phyloP scores from a whole-genome alignment of 1,140 invertebrate genomes.

The Sweltsa coloradensis region DNA sequence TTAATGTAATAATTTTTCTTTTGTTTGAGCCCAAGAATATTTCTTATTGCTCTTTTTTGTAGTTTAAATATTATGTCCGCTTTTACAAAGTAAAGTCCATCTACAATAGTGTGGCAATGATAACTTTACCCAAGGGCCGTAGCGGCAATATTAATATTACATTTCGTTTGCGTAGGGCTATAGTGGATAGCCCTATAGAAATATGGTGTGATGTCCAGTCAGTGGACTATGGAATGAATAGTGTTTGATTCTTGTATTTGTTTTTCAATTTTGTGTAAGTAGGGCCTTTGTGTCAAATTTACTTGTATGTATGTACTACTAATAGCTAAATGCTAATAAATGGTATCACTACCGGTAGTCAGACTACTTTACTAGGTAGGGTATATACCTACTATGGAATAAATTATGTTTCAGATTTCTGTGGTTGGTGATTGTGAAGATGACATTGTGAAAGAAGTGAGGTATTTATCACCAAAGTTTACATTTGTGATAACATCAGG shows the following conservation, averaged over 20 bases:
- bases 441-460: slow-evolving; percentile 39
- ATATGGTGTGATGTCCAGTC: background rate
- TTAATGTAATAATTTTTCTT: too few relatives aligned
- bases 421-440: slow-evolving; percentile 41
- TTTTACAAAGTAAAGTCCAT: too few relatives aligned
- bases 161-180: too few relatives aligned
- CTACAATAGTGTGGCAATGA: too few relatives aligned
- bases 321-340: too few relatives aligned
- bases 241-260: background rate
- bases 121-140: too few relatives aligned
- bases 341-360: background rate
- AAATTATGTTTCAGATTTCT: slow-evolving; percentile 25
- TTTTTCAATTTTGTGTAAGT: background rate
- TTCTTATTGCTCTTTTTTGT: too few relatives aligned
- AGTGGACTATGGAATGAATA: background rate
- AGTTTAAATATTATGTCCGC: too few relatives aligned
- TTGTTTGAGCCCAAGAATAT: too few relatives aligned
- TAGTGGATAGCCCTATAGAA: too few relatives aligned
- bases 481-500: slow-evolving; percentile 46
- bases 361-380: background rate
- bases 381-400: background rate
- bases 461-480: slow-evolving; percentile 34
- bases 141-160: too few relatives aligned
- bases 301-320: background rate
- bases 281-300: too few relatives aligned